Evolutionary conservation across 2,113 vertebrate genomes (phyloP), one percentile per base, ranked within the genome.

Genomic region (Myotis lucifugus): DNA sequence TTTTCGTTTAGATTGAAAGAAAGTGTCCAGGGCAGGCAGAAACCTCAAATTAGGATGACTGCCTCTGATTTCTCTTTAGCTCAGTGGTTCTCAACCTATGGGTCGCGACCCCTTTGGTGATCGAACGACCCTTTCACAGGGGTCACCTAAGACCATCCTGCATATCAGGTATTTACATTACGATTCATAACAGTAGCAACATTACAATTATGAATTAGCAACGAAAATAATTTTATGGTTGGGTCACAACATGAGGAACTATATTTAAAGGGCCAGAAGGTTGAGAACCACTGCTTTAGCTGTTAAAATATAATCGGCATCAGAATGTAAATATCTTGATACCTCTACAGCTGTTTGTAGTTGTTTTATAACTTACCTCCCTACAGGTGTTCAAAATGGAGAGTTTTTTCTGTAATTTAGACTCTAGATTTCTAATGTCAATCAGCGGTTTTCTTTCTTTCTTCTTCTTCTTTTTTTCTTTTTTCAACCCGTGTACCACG

Each of bases 351-450:
- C 78, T 94, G 54, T 81, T 95, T 95, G 89, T 54, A 72, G 59
- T 86, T 73, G 88, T 84, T 94, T 89, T 52, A 64, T 74, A 85
- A 90, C 27, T 73, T 81, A 90, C 37, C 50, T 95, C 34, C 76
- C 46, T 92, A 84, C 21, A 59, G 15, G 50, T 69, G 50, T 88
- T 96, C 32, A 72, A 92, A 95, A 87, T 74, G 29, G 79, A 64
- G 84, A 95, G 91, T 64, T 93, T 52, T 87, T 96, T 92, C 48
- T 90, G 18, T 70, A 52, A 46, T 84, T 96, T 89, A 70, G n/a
- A 92, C 54, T 94, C 52, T 82, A 78, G 64, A 78, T 72, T 72
- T 92, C 84, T 66, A 95, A 89, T 79, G 93, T 76, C 37, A 82
- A 69, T 69, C 18, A 19, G 67, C 18, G 8, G 34, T 34, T 34